phyloP scores from a whole-genome alignment of 1,140 invertebrate genomes.

The Phortica variegata region DNA sequence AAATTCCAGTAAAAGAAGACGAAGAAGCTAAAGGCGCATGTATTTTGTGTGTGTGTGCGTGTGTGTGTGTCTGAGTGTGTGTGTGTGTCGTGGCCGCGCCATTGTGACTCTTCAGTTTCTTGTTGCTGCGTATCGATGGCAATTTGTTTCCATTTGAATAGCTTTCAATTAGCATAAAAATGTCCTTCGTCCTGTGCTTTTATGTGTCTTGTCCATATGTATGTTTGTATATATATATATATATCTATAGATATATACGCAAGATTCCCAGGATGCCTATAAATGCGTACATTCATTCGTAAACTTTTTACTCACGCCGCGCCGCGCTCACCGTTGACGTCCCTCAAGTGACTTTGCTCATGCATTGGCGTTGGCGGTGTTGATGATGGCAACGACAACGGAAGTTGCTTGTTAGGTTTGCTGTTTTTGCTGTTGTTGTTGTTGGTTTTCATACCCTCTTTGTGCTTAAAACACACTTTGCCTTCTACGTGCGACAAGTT shows the following conservation, averaged over 20 bases:
- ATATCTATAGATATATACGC: not conserved
- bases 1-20: slow-evolving; percentile 5
- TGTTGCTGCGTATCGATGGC: slow-evolving; percentile 22
- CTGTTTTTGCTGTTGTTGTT: too few species aligned
- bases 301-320: too few species aligned
- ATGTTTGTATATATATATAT: too few species aligned
- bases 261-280: slow-evolving; percentile 30
- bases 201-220: not conserved
- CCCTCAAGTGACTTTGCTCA: too few species aligned
- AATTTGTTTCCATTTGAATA: slow-evolving; percentile 43
- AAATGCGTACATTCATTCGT: slow-evolving; percentile 18
- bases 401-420: too few species aligned
- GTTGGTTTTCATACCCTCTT: too few species aligned
- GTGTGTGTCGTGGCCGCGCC: too few species aligned
- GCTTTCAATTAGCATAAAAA: slow-evolving; percentile 55
- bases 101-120: slow-evolving; percentile 4
- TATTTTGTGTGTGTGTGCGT: not conserved
- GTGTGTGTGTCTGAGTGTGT: not conserved
- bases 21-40: not conserved
- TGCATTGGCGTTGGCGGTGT: too few species aligned
- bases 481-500: too few species aligned
- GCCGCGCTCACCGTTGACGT: not conserved
- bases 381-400: too few species aligned
- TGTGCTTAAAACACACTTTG: too few species aligned
- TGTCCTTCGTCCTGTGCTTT: slow-evolving; percentile 24